These are phyloP conservation scores for Anhinga rufa DNA, from an alignment of 2,113 vertebrate genomes.

Conservation along the genomic window DNA sequence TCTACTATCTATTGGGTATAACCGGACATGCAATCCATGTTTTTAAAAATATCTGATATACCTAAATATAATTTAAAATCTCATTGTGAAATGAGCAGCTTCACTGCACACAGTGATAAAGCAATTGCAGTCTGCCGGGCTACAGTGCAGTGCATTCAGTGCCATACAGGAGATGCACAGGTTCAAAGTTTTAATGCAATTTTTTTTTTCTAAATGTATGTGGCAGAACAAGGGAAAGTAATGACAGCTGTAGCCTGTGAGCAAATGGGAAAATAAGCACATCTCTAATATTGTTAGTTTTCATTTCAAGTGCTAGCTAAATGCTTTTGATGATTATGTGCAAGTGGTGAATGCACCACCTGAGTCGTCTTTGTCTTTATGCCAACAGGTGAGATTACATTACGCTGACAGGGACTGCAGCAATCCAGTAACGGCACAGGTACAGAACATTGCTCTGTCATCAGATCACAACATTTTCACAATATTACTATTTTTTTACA, in stretches of 20 bases:
- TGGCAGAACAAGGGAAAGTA: background rate
- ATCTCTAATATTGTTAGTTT: background rate
- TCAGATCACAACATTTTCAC: background rate
- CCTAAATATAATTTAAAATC: background rate
- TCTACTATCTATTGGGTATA: background rate
- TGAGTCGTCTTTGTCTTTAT: background rate
- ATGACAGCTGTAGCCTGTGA: background rate
- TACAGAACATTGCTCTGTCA: background rate
- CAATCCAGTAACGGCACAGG: background rate
- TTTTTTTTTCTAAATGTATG: background rate
- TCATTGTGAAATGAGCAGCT: background rate
- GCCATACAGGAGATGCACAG: background rate
- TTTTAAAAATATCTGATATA: background rate
- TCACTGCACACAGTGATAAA: background rate
- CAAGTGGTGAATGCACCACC: background rate
- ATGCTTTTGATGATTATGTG: background rate
- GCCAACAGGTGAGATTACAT: background rate
- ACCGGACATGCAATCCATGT: background rate
- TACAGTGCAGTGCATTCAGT: background rate
- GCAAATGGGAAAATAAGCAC: background rate
- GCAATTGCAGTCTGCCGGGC: background rate
- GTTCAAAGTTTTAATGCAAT: background rate
- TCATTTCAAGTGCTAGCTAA: background rate
- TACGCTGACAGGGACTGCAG: background rate
- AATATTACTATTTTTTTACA: background rate